Percentiles rank a stretch among this genome's conserved stretches.
Conservation (phyloP, 2,113 vertebrate genomes). For the Saimiri boliviensis region DNA sequence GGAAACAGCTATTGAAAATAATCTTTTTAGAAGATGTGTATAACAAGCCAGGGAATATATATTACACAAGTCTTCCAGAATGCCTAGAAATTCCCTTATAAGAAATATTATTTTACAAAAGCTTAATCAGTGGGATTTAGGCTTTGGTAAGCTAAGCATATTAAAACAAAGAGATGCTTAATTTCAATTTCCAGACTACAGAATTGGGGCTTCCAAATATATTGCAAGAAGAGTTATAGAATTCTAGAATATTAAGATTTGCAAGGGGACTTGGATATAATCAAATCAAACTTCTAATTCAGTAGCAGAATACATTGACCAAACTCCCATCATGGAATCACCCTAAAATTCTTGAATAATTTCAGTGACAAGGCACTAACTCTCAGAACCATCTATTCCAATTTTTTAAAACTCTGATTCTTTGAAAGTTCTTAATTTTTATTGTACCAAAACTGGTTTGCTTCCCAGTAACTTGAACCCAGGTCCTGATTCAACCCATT, state of each 20-base stretch:
- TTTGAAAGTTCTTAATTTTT: slow-evolving; percentile 21
- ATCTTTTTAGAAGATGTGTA: not conserved
- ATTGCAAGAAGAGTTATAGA: not conserved
- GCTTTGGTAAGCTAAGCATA: not conserved
- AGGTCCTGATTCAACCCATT: not conserved
- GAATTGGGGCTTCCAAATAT: not conserved
- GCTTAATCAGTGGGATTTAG: not conserved
- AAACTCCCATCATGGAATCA: not conserved
- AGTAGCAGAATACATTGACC: not conserved
- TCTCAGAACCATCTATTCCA: not conserved
- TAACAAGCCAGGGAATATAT: not conserved
- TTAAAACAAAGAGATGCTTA: not conserved
- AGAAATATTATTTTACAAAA: slow-evolving; percentile 27
- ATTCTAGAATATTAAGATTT: not conserved
- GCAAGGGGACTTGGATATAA: not conserved
- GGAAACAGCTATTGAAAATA: not conserved
- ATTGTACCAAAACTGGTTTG: not conserved
- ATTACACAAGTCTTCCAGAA: not conserved
- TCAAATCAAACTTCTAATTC: not conserved
- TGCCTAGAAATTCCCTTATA: not conserved
- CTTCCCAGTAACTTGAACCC: not conserved
- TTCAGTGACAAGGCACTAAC: not conserved
- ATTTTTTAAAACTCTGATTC: not conserved
- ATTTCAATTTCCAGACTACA: not conserved
- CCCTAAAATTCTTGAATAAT: not conserved